Evolutionary conservation across 1,140 invertebrate species (phyloP).

Genomic region (Nasonia giraulti): DNA sequence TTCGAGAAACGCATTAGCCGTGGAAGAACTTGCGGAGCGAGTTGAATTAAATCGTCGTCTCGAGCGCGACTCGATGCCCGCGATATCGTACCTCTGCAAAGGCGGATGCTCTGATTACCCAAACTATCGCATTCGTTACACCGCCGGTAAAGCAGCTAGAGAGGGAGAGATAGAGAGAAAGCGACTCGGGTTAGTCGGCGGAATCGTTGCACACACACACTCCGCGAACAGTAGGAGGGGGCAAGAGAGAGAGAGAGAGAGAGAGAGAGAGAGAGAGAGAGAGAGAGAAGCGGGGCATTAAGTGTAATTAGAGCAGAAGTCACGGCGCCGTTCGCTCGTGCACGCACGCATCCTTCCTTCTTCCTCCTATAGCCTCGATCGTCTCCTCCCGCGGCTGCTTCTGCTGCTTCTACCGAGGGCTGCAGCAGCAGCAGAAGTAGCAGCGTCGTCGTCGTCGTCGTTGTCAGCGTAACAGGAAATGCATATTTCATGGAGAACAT

Average conservation of each 20-base stretch:
- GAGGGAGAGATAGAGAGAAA: not conserved
- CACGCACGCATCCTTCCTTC: slow-evolving; percentile 45
- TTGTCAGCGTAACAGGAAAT: slow-evolving; percentile 62
- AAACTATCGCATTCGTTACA: slow-evolving; percentile 50
- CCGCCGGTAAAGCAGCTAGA: not conserved
- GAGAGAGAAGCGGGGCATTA: slow-evolving; percentile 51
- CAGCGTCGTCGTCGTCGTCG: slow-evolving; percentile 44
- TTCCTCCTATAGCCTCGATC: not conserved
- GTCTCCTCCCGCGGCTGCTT: not conserved
- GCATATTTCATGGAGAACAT: slow-evolving; percentile 67
- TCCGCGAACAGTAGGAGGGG: not conserved
- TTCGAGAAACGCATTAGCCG: not conserved
- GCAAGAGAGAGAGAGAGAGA: slow-evolving; percentile 14
- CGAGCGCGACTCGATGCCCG: not conserved
- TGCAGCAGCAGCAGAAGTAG: not conserved
- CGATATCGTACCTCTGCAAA: not conserved
- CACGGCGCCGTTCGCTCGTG: slow-evolving; percentile 50
- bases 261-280: slow-evolving; percentile 30
- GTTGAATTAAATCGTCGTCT: not conserved
- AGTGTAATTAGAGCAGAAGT: slow-evolving; percentile 58
- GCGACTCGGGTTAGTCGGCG: slow-evolving; percentile 2
- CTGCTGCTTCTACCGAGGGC: not conserved
- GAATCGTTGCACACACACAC: not conserved
- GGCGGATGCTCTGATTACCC: slow-evolving; percentile 51
- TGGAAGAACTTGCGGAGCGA: not conserved